Base-by-base conservation (phyloP, 2,113 vertebrate genomes). In the Stegostoma tigrinum region DNA sequence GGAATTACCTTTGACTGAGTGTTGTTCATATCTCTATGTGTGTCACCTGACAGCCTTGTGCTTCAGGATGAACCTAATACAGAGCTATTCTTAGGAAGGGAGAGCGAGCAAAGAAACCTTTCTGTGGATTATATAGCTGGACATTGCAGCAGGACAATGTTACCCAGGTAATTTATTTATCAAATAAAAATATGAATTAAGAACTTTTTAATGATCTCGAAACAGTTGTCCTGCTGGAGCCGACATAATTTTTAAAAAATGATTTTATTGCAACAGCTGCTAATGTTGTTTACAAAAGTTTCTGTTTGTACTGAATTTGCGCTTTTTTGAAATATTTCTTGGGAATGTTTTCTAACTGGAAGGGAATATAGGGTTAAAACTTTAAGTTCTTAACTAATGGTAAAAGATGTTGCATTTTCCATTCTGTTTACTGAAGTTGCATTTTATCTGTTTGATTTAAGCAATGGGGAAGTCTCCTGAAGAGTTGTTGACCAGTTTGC, bases 31-130 rank as follows among this genome's bases (percentile, higher is more conserved):
- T 96, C 97, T 97, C 97, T 97, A 96, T 96, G 96, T 97, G 96
- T 97, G 98, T 98, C 98, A 99, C 98, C 98, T 98, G 98, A 98
- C 98, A 98, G 98, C 98, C 98, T 98, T 98, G 98, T 98, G 98
- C 98, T 98, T 98, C 98, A 98, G 98, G 98, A 98, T 98, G 98
- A 98, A 98, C 98, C 97, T 98, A 98, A 98, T 98, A 98, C 97
- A 97, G 97, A 96, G 98, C 98, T 99, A 98, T 99, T 99, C 98
- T 99, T 99, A 99, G 98, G 98, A 96, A 97, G 96, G 95, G 96
- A 87, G 97, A 97, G 98, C 97, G 97, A 97, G 97, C 97, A 96
- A 95, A 97, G 55, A 95, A 97, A 97, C 97, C 97, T 97, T 96
- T 80, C 83, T 96, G 61, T 72, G 96, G 97, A 96, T 89, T 89